Conservation (phyloP, 2,888 invertebrate genomes). For the Drosophila fungiperda region DNA sequence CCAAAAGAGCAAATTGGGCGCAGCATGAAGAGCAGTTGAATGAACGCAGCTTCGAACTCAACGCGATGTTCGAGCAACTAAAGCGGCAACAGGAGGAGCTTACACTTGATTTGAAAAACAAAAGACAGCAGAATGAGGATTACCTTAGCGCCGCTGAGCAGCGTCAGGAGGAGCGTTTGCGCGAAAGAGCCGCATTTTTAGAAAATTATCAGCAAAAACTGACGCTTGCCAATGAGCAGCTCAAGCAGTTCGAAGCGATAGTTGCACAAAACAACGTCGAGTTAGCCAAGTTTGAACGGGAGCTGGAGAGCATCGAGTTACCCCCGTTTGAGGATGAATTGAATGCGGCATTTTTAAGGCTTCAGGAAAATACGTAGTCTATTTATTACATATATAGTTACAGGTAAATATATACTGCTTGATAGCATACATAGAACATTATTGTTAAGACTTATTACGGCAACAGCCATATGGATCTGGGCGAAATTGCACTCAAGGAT, state of each 20-base stretch:
- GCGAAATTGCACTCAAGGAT: not conserved
- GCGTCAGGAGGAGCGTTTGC: constrained; percentile 37
- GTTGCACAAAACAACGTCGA: constrained; percentile 1
- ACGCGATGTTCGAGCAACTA: constrained; percentile 26
- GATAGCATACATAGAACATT: not conserved
- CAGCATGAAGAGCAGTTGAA: constrained; percentile 41
- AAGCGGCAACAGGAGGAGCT: constrained; percentile 17
- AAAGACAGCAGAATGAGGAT: constrained; percentile 46
- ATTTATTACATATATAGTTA: not conserved
- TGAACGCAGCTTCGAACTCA: constrained; percentile 18
- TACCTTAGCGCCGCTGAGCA: constrained; percentile 55
- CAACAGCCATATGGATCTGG: not conserved
- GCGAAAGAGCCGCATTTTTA: constrained; percentile 6
- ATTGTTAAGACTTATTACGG: not conserved
- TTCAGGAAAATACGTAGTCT: not conserved
- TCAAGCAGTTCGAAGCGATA: constrained; percentile 17
- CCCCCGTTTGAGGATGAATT: constrained; percentile 21
- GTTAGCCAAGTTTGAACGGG: constrained; percentile 12
- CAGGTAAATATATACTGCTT: not conserved
- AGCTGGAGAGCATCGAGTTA: constrained; percentile 10
- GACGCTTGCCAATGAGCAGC: constrained; percentile 20
- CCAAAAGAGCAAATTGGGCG: constrained; percentile 16
- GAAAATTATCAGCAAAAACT: constrained; percentile 19
- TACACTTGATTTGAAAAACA: constrained; percentile 7
- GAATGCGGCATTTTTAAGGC: not conserved